Evolutionary conservation across 37 sponge, comb jelly and placozoan species (phyloP).

Genomic region (Mnemiopsis leidyi): DNA sequence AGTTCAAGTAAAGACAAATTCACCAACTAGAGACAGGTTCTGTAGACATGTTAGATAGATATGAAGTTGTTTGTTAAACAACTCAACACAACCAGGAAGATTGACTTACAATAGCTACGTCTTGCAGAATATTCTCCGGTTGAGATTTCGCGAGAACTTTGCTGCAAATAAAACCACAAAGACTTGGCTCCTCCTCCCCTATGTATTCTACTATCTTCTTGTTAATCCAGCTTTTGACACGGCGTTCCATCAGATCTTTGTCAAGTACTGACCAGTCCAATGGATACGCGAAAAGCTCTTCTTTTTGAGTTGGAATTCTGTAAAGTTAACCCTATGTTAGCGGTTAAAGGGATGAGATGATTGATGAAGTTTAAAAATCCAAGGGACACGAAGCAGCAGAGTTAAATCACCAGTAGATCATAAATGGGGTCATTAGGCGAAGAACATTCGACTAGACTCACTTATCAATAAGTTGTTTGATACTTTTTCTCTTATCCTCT

Average conservation of each 20-base stretch:
- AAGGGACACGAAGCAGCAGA: not conserved
- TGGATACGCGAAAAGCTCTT: slow-evolving; percentile 87
- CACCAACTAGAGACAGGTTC: too few relatives aligned
- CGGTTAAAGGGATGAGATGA: not conserved
- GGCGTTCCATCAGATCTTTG: slow-evolving; percentile 84
- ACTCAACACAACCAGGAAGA: too few relatives aligned
- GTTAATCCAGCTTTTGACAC: slow-evolving; percentile 92
- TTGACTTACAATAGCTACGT: slow-evolving; percentile 60
- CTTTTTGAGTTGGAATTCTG: slow-evolving; percentile 88
- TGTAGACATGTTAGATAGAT: too few relatives aligned
- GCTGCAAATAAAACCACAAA: slow-evolving; percentile 91
- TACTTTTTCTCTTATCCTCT: slow-evolving; percentile 87
- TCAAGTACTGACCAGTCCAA: slow-evolving; percentile 91
- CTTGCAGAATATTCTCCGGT: slow-evolving; percentile 57
- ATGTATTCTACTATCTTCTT: slow-evolving; percentile 98
- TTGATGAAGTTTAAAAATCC: not conserved
- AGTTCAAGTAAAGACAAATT: not conserved
- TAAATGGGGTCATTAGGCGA: too few relatives aligned
- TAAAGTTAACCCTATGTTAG: not conserved
- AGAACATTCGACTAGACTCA: too few relatives aligned
- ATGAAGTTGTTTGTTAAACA: too few relatives aligned
- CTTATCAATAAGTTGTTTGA: slow-evolving; percentile 81
- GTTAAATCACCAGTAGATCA: not conserved
- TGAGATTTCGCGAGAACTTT: slow-evolving; percentile 72
- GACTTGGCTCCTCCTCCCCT: slow-evolving; percentile 90